A percentile compares a stretch with the other conserved stretches of the same genome.
Conservation (phyloP, 2,797 vertebrate genomes). For the Takifugu ocellatus region DNA sequence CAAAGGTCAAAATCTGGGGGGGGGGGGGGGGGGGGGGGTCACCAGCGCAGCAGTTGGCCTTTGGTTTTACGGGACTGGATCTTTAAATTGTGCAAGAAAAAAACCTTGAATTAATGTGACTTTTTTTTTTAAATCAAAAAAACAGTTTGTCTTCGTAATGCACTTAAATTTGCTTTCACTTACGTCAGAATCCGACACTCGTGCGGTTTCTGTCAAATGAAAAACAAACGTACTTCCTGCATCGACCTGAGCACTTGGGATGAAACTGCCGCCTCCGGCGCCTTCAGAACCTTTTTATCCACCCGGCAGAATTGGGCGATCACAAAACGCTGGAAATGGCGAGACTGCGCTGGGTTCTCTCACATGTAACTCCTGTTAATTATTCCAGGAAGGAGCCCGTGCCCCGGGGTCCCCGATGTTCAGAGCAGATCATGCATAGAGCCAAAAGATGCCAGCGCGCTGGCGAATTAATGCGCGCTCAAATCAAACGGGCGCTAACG, state of each 20-base stretch:
- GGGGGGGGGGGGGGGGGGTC: constrained; percentile 1
- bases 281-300: constrained; percentile 10
- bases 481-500: constrained; percentile 58
- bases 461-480: constrained; percentile 48
- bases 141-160: constrained; percentile 11
- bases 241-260: constrained; percentile 55
- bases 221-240: constrained; percentile 11
- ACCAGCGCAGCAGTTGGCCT: constrained; percentile 29
- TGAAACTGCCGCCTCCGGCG: constrained; percentile 15
- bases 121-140: constrained; percentile 6
- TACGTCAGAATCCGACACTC: constrained; percentile 31
- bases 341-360: constrained; percentile 49
- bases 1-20: constrained; percentile 49
- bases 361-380: constrained; percentile 60
- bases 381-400: constrained; percentile 58
- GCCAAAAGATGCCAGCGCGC: constrained; percentile 31
- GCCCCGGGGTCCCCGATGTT: constrained; percentile 54
- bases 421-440: constrained; percentile 55
- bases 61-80: constrained; percentile 17
- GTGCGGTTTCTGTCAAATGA: not conserved
- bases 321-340: constrained; percentile 19
- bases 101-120: constrained; percentile 1
- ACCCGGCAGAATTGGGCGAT: not conserved
- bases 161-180: constrained; percentile 50
- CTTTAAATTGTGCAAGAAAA: constrained; percentile 2